Evolutionary conservation across 2,888 invertebrate genomes (phyloP), one percentile per base, ranked within the genome.

Genomic region (Timema cristinae): DNA sequence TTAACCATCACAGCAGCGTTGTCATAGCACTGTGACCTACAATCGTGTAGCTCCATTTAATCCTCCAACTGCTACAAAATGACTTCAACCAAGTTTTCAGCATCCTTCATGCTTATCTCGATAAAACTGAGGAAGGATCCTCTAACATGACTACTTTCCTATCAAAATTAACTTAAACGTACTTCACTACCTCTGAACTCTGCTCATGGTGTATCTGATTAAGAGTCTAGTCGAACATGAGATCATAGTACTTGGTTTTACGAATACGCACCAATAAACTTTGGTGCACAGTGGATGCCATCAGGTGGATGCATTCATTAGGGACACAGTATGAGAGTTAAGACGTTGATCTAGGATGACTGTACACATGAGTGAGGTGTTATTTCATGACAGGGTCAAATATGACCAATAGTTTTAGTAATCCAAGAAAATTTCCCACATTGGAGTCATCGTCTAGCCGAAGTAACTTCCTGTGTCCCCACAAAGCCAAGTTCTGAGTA

Each of bases 91-190:
- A 76, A 69, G 56, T 71, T 73, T 48, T 71, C 73, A 68, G 75
- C 76, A 73, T 75, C 73, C 75, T 77, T 77, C 54, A 73, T 71
- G 70, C 73, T 72, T 73, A 76, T 72, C 73, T 75, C 70, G 72
- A 76, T 61, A 75, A 76, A 77, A 66, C 75, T 76, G 61, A 77
- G 70, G 73, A 77, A 76, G 66, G 74, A 75, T 75, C 76, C 75
- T 72, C 73, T 76, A 51, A 76, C 73, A 54, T 68, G 68, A 76
- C 75, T 70, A 73, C 73, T 70, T 73, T 72, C 54, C 75, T 71
- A 47, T 56, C 72, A 73, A 75, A 73, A 70, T 77, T 73, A 74
- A 76, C 69, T 73, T 76, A 73, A n/a, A 71, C 59, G 50, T 71
- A 71, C n/a, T 49, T 67, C 8, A 70, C 52, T 16, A 76, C 73